These are phyloP conservation scores for Furnarius figulus DNA, from an alignment of 2,113 vertebrate species.

Conservation along the genomic window DNA sequence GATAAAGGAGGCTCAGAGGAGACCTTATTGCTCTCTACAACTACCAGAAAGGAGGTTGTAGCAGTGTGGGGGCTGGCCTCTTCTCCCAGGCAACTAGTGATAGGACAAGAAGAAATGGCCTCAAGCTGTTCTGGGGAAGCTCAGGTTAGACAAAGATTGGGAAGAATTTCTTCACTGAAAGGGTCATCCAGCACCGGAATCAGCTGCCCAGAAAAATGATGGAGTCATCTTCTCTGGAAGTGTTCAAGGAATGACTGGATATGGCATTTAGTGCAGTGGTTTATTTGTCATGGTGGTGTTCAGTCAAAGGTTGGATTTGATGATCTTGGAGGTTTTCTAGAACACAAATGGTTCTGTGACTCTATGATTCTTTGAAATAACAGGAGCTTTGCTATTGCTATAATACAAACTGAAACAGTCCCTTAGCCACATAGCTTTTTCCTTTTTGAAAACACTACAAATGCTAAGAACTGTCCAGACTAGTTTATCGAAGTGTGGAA, in stretches of 20 bases:
- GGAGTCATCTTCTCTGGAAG: background rate
- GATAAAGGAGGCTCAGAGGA: background rate
- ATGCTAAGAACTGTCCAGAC: background rate
- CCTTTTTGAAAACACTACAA: background rate
- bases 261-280: background rate
- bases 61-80: background rate
- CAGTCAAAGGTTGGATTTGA: background rate
- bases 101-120: too few relatives aligned
- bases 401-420: background rate
- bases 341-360: background rate
- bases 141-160: background rate
- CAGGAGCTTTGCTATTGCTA: background rate
- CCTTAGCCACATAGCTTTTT: background rate
- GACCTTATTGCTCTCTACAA: background rate
- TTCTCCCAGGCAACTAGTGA: too few relatives aligned
- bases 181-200: background rate
- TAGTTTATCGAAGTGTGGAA: background rate
- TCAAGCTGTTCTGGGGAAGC: background rate
- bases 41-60: background rate
- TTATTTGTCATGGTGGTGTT: background rate
- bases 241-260: background rate
- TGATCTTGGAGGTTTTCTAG: background rate
- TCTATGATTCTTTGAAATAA: background rate
- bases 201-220: background rate
- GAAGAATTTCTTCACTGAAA: background rate